Evolutionary conservation across 2,797 vertebrate species (phyloP).

Genomic region (Calcarius lapponicus): DNA sequence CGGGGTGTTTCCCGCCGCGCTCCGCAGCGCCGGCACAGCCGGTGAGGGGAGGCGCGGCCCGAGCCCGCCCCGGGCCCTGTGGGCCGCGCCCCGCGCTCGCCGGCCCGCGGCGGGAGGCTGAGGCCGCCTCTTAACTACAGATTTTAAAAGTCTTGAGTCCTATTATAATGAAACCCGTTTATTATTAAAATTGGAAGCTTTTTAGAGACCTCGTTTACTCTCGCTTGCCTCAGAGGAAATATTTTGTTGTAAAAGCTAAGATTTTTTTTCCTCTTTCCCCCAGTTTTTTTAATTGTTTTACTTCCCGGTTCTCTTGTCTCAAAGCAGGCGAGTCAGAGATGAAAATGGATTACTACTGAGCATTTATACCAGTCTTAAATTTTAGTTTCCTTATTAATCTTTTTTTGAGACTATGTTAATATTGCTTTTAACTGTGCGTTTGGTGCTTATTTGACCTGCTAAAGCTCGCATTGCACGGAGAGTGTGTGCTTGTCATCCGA

Average conservation of each 20-base stretch:
- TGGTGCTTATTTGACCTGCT: background rate
- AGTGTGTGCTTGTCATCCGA: background rate
- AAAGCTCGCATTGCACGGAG: background rate
- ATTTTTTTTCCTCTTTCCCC: background rate
- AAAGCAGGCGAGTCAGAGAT: background rate
- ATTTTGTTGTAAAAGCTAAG: background rate
- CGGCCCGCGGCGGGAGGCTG: background rate
- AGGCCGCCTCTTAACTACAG: rapidly evolving
- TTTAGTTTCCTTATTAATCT: background rate
- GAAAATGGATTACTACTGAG: background rate
- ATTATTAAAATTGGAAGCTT: background rate
- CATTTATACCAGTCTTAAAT: background rate
- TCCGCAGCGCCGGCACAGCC: background rate
- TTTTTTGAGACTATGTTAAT: background rate
- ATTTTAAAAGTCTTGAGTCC: background rate
- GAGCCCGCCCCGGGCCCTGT: background rate
- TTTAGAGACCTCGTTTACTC: background rate
- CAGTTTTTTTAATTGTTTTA: background rate
- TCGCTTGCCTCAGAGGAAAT: background rate
- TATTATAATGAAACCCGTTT: rapidly evolving
- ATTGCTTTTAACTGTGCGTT: background rate
- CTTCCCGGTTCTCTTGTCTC: background rate
- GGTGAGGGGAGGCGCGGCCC: background rate
- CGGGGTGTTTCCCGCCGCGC: background rate
- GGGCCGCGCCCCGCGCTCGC: background rate